These are phyloP conservation scores for Ernsta delagoae DNA, from an alignment of 2,888 invertebrate species.

Conservation along the genomic window DNA sequence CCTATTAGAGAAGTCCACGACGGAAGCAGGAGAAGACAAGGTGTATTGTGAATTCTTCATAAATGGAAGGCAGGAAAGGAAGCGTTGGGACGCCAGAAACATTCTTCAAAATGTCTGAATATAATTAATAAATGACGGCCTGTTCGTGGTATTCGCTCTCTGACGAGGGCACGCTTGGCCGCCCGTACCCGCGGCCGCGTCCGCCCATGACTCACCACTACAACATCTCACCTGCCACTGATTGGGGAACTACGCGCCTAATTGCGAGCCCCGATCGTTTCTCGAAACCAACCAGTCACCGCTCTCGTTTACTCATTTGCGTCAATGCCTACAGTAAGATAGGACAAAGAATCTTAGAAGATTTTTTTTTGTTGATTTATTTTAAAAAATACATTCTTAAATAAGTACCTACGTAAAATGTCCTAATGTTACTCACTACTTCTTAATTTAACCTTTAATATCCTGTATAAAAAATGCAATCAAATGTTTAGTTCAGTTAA, in stretches of 20 bases:
- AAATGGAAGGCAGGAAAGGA: no score
- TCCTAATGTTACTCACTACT: no score
- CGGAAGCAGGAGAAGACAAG: no score
- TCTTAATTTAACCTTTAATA: no score
- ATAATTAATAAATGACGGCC: no score
- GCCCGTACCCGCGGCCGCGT: conserved; percentile 47
- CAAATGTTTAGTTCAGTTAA: no score
- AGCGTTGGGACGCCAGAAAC: no score
- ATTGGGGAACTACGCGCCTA: conserved; percentile 73
- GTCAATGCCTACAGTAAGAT: conserved; percentile 8
- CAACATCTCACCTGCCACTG: conserved; percentile 54
- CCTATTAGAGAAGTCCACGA: not conserved
- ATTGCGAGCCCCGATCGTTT: conserved; percentile 55
- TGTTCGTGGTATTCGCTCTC: not conserved
- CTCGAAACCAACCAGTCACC: conserved; percentile 55
- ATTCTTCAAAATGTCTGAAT: no score
- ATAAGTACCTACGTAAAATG: no score
- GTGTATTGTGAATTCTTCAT: no score
- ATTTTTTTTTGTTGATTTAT: not conserved
- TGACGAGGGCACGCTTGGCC: conserved; percentile 46
- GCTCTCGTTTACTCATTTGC: conserved; percentile 66
- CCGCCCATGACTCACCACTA: conserved; percentile 66
- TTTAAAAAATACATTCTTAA: not conserved
- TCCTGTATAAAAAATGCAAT: no score
- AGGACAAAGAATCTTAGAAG: conserved; percentile 15